Base-by-base conservation (phyloP, 2,113 vertebrate species). In the Neogobius melanostomus region DNA sequence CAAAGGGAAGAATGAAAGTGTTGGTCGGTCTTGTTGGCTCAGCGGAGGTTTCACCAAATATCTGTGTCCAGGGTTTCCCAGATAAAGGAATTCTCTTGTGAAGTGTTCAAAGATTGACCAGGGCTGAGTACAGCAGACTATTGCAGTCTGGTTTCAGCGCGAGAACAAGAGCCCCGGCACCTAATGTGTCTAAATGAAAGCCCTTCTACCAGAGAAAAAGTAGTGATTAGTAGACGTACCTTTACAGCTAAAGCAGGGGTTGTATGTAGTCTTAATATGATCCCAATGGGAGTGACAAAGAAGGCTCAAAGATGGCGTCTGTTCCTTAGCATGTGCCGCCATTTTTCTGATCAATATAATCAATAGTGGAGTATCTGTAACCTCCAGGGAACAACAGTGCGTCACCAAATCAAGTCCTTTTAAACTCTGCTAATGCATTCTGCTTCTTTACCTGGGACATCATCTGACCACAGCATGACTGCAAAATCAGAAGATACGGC, bases 321-420 rank as follows among this genome's bases (percentile, higher is more conserved):
- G 57, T 77, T 44, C 42, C n/a, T 11, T 42, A 47, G 45, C 51
- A 45, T 48, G 63, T 64, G 67, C 11, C 50, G 28, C 48, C 50
- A 76, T 57, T 51, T 54, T 52, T 56, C 16, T 9, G 16, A 77
- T 84, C 79, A 82, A 82, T 84, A 75, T 36, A 44, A 75, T 82
- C 84, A 84, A 82, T 77, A 51, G 1, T 72, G 54, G 45, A 72
- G 16, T 64, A 66, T 51, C 70, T 83, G 56, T 68, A 47, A 62
- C 57, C 16, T 21, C 9, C 6, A 21, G 62, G 61, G 62, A 46
- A 54, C 7, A 11, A 42, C 28, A 3, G 56, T 21, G 56, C 21
- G 11, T 14, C 56, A 43, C 56, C 28, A 42, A 42, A 59, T 42
- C 42, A 43, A 44, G 57, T 3, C 36, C 15, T 61, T 44, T 42